Base-by-base conservation (phyloP, 2,888 invertebrate genomes). In the Spodoptera littoralis region DNA sequence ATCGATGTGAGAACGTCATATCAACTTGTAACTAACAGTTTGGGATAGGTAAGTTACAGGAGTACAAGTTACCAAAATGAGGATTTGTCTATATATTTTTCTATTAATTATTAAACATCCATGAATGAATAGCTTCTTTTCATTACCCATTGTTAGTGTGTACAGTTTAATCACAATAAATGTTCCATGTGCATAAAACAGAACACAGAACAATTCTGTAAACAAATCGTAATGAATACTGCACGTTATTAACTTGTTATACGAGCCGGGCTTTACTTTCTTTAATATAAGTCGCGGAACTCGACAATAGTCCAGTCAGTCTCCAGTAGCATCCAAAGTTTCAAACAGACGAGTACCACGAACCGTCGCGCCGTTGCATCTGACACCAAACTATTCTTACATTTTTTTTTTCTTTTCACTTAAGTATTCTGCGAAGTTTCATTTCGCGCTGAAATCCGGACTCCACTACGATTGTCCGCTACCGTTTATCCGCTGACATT, bases 301-400 rank as follows among this genome's bases (percentile, higher is more conserved):
- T 82, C 55, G 76, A 84, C 80, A 84, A 83, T 80, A 80, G 66
- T 65, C 61, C 57, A 55, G 65, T 58, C 56, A 70, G 69, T 77
- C 76, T 76, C 82, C 74, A 79, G 75, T 73, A 81, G 80, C 77
- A 76, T 78, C 70, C 76, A 77, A 90, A 90, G 88, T 91, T 92
- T 84, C 85, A 85, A 87, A 86, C 84, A 84, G 88, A 81, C 86
- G 87, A 83, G 77, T 83, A 87, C 89, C 84, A 82, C 84, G 87
- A 89, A 89, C 87, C 84, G 86, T 85, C 85, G 86, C 50, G 73
- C 43, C 67, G 88, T 90, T 92, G 93, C 91, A 89, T 89, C 90
- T 91, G 93, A 93, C 92, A 92, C 90, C 89, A 82, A 85, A 90
- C 91, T 90, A 87, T 88, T 88, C 86, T 85, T 83, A 78, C 80